Conservation (phyloP, 2,113 vertebrate genomes). For the Anser cygnoides region DNA sequence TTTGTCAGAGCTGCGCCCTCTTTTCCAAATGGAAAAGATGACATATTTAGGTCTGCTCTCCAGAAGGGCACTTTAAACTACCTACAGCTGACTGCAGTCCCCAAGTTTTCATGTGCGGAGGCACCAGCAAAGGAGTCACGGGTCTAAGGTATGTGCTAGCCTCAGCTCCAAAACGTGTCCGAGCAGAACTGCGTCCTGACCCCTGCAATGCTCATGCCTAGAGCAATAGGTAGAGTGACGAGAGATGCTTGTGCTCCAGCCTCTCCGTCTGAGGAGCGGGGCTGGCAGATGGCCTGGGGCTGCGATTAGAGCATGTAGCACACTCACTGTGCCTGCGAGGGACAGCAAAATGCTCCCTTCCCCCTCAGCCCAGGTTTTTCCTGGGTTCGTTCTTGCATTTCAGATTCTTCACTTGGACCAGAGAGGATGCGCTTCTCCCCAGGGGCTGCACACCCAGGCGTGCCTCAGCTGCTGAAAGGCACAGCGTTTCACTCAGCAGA, state of each 20-base stretch:
- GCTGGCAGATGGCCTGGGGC: neutral
- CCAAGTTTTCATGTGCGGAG: neutral
- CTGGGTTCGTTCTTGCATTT: neutral
- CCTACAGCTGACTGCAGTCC: neutral
- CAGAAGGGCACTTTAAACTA: neutral
- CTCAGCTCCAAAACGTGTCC: neutral
- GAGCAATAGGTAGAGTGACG: accelerated
- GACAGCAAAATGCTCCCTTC: neutral
- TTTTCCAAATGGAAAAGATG: neutral
- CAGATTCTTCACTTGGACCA: neutral
- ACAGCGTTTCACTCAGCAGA: neutral
- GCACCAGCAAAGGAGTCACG: neutral
- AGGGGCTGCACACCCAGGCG: neutral
- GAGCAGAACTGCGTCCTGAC: accelerated
- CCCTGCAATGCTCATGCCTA: accelerated
- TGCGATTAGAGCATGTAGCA: neutral
- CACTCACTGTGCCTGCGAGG: neutral
- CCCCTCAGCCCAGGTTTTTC: neutral
- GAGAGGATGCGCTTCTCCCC: neutral
- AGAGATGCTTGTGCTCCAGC: neutral
- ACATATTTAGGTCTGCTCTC: neutral
- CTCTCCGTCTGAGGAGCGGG: neutral
- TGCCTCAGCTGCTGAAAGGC: neutral
- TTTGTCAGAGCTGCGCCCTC: neutral
- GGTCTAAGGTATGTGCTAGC: neutral